These are phyloP conservation scores for Hyposmocoma kahamanoa DNA, from an alignment of 1,140 invertebrate genomes.

Conservation along the genomic window DNA sequence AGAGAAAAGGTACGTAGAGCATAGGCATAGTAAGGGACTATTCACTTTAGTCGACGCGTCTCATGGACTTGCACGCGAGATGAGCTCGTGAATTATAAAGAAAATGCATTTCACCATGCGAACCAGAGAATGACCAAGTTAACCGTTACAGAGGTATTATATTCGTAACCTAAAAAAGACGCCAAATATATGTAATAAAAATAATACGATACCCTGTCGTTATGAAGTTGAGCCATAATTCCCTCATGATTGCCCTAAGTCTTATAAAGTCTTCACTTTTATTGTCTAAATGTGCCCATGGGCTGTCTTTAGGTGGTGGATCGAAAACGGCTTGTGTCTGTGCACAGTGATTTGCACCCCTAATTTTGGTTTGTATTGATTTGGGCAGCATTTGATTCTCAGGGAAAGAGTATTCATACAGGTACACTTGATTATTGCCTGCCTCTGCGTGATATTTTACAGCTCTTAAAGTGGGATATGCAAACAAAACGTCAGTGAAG, in stretches of 20 bases:
- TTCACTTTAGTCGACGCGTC: too few species aligned
- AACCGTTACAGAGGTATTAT: too few species aligned
- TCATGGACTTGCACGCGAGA: too few species aligned
- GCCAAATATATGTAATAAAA: too few species aligned
- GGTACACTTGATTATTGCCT: slow-evolving; percentile 36
- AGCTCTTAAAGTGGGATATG: slow-evolving; percentile 27
- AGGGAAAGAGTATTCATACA: slow-evolving; percentile 40
- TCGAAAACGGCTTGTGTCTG: slow-evolving; percentile 27
- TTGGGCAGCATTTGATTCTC: slow-evolving; percentile 9
- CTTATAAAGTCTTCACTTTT: slow-evolving; percentile 15
- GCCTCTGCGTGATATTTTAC: slow-evolving; percentile 28
- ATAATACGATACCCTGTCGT: slow-evolving; percentile 29
- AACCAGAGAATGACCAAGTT: too few species aligned
- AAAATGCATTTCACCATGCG: too few species aligned
- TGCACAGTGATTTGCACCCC: slow-evolving; percentile 30
- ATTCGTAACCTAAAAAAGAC: not conserved
- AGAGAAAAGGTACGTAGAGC: too few species aligned
- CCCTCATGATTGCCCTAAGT: slow-evolving; percentile 20
- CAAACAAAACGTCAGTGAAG: slow-evolving; percentile 35
- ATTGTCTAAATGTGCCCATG: too few species aligned
- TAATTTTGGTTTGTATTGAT: slow-evolving; percentile 13
- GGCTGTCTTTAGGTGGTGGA: not conserved
- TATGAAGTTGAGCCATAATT: slow-evolving; percentile 37
- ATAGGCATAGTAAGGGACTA: too few species aligned
- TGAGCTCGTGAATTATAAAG: too few species aligned